Base-by-base conservation (phyloP, 2,888 invertebrate species). In the Brassicogethes aeneus region DNA sequence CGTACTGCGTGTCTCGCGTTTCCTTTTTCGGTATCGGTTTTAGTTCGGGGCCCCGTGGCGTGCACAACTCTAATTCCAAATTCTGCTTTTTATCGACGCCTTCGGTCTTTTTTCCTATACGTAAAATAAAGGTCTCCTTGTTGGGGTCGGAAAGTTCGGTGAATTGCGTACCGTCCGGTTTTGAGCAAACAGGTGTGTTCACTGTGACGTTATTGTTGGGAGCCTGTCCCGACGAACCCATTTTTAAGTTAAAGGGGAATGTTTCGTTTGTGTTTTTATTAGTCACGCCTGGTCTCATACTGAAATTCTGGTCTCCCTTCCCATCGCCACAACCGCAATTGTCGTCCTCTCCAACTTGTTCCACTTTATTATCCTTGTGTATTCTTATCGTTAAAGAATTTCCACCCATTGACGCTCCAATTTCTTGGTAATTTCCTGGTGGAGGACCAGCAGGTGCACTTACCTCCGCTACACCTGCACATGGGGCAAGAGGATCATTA, bases 21-120 rank as follows among this genome's bases (percentile, higher is more conserved):
- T 76, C 76, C 53, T 77, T 77, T 17, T 76, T 72, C 0, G 76
- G 68, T 1, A 79, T 77, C 8, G 74, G 74, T 14, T 70, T 59
- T 17, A 72, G 70, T 0, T 77, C 73, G 0, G 79, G 77, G 0
- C 79, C 79, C 43, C 80, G 78, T 0, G 86, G 86, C 0, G 86
- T 86, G 38, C 79, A 75, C 56, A 86, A 63, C 55, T 86, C 85
- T 51, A 86, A 72, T 70, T 86, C 76, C 62, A 82, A 69, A 38
- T 75, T 80, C 38, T 75, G 75, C 61, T 82, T 82, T 66, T 84
- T 84, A 44, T 78, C 78, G 33, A 75, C 76, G 0, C 80, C 79
- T 17, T 81, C 80, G 0, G 78, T 77, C 57, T 85, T 85, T 56
- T 84, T 85, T 1, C 85, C 86, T 41, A 87, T 80, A 54, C 81